These are phyloP conservation scores for Tenualosa thibaudeaui DNA, from an alignment of 2,797 vertebrate species.

Conservation along the genomic window DNA sequence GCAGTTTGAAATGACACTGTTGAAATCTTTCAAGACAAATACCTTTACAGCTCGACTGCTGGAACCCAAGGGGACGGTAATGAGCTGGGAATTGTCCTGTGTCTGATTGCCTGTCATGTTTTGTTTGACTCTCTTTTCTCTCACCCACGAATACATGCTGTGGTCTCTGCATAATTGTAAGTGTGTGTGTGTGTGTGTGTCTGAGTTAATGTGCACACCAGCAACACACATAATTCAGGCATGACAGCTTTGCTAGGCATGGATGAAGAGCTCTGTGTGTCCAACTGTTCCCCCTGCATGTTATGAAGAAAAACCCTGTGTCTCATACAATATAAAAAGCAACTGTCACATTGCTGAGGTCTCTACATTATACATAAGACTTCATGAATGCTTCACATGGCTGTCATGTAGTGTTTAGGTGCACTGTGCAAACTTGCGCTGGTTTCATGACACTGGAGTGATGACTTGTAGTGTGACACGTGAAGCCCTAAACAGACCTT, in stretches of 20 bases:
- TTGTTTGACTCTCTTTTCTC: background rate
- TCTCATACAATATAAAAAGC: constrained; percentile 23
- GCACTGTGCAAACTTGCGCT: background rate
- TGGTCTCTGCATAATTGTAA: background rate
- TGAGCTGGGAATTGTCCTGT: constrained; percentile 1
- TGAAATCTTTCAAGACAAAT: constrained; percentile 21
- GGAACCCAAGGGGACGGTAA: background rate
- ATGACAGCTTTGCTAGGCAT: background rate
- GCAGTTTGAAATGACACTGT: constrained; percentile 4
- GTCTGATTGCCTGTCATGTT: constrained; percentile 4
- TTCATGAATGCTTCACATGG: constrained; percentile 18
- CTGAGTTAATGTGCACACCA: background rate
- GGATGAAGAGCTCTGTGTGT: background rate
- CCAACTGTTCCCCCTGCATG: background rate
- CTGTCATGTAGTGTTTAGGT: constrained; percentile 15
- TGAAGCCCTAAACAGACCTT: background rate
- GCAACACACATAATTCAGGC: background rate
- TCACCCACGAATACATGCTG: background rate
- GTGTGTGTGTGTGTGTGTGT: background rate
- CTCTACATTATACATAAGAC: background rate
- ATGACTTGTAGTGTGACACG: background rate
- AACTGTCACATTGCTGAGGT: constrained; percentile 4
- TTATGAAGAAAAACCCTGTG: background rate
- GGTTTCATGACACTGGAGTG: background rate
- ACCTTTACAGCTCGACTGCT: background rate